Evolutionary conservation across 2,113 vertebrate genomes (phyloP).

Genomic region (Naja naja): DNA sequence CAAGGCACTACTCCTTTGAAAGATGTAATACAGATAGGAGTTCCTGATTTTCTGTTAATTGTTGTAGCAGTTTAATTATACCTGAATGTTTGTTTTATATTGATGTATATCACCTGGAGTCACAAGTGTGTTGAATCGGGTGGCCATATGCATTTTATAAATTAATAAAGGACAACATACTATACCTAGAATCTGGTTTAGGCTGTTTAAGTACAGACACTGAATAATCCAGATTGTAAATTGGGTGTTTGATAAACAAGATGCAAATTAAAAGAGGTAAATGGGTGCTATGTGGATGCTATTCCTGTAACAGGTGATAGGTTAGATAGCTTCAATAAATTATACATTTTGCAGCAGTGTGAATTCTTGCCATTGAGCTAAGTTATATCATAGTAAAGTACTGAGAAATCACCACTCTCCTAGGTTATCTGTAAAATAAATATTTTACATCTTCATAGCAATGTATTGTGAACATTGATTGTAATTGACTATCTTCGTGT

Average conservation of each 20-base stretch:
- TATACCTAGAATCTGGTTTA: background rate
- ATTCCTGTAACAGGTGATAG: background rate
- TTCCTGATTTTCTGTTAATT: background rate
- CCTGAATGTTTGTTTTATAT: background rate
- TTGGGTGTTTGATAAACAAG: background rate
- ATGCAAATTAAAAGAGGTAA: background rate
- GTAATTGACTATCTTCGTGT: background rate
- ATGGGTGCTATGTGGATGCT: background rate
- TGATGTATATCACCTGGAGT: background rate
- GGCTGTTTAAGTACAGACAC: background rate
- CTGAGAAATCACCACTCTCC: background rate
- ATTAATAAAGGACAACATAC: background rate
- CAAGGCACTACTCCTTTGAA: conserved; percentile 13
- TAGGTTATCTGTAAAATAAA: background rate
- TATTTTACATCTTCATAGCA: background rate
- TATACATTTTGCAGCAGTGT: background rate
- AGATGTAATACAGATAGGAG: background rate
- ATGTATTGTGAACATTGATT: background rate
- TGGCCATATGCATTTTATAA: background rate
- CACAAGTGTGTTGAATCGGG: background rate
- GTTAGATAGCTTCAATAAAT: background rate
- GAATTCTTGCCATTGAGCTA: background rate
- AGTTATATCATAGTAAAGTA: background rate
- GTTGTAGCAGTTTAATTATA: background rate
- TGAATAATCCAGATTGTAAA: background rate